Evolutionary conservation across 1,140 invertebrate species (phyloP).

Genomic region (Anastatus disparis): DNA sequence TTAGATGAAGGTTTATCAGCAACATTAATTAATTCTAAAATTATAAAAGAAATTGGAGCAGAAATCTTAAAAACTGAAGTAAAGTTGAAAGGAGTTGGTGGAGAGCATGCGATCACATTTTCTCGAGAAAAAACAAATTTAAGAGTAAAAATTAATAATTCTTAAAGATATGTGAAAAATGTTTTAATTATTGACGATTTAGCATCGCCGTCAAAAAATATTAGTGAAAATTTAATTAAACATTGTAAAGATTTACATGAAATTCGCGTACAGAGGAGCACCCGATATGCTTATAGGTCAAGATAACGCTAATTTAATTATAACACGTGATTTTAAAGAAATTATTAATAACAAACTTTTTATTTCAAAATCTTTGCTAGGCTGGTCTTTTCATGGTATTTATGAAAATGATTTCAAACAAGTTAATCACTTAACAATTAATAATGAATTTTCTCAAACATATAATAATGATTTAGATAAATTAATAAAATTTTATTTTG

Average conservation of each 20-base stretch:
- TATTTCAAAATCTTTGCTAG: slow-evolving; percentile 2
- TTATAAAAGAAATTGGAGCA: background rate
- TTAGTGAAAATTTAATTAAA: background rate
- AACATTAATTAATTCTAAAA: background rate
- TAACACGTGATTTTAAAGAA: background rate
- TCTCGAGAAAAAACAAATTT: background rate
- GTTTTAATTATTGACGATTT: no score
- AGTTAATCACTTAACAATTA: background rate
- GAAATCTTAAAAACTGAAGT: background rate
- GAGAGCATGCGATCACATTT: background rate
- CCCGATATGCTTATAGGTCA: background rate
- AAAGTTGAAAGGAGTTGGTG: background rate
- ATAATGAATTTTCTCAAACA: background rate
- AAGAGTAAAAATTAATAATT: background rate
- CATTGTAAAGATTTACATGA: background rate
- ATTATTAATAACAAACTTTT: background rate
- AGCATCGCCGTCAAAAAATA: background rate
- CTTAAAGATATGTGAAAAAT: background rate
- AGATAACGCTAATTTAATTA: background rate
- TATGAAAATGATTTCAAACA: background rate
- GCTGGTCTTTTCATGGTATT: slow-evolving; percentile 10
- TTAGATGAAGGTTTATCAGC: background rate
- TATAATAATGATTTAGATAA: background rate
- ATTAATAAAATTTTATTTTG: slow-evolving; percentile 5
- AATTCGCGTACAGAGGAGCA: background rate